Conservation (phyloP, 2,797 vertebrate species). For the Bradypodion ventrale region DNA sequence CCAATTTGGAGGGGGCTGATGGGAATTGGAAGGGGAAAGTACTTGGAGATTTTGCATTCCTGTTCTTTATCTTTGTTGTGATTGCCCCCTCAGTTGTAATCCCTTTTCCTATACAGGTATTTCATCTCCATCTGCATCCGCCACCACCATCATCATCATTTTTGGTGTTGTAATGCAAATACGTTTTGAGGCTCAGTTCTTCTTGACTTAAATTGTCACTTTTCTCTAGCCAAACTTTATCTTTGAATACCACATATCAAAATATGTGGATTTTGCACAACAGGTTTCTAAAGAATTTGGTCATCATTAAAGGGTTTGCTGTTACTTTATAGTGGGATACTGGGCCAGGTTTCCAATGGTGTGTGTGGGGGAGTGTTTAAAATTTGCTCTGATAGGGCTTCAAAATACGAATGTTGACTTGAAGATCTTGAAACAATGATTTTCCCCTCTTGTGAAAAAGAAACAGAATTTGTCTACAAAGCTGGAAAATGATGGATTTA, state of each 20-base stretch:
- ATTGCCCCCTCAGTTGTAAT: background rate
- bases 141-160: background rate
- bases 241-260: background rate
- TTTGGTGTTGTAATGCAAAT: background rate
- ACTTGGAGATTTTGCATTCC: background rate
- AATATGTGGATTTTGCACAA: background rate
- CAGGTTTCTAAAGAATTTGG: background rate
- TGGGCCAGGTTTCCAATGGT: background rate
- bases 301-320: background rate
- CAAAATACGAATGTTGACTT: background rate
- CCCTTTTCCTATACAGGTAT: background rate
- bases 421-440: background rate
- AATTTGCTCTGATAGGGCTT: background rate
- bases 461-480: background rate
- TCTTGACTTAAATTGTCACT: background rate
- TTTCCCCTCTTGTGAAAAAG: background rate
- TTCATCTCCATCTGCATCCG: background rate
- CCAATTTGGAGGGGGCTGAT: background rate
- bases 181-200: background rate
- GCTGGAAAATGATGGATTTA: background rate
- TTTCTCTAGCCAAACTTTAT: slow-evolving; percentile 1
- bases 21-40: background rate
- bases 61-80: background rate
- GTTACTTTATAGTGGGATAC: background rate
- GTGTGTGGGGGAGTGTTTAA: background rate